These are phyloP conservation scores for Sminthurinus aureus DNA, from an alignment of 2,888 invertebrate genomes.

Conservation along the genomic window DNA sequence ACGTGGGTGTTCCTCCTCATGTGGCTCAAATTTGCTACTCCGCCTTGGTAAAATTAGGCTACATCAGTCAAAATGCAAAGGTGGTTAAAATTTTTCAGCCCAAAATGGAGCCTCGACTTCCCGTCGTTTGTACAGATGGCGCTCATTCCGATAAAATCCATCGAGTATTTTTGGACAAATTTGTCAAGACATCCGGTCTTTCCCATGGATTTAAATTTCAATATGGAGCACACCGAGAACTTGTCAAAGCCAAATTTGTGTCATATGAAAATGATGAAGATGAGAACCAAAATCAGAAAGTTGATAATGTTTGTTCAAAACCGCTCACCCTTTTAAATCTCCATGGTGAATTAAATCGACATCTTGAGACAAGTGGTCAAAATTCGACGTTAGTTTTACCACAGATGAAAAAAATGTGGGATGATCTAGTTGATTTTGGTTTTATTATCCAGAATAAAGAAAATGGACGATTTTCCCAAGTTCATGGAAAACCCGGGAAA, in stretches of 20 bases:
- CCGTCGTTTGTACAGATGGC: not conserved
- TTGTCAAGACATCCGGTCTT: not conserved
- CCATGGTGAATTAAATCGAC: not conserved
- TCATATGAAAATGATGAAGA: too few relatives aligned
- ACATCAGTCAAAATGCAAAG: not conserved
- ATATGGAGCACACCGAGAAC: conserved; percentile 42
- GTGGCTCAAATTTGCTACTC: not conserved
- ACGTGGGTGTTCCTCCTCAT: not conserved
- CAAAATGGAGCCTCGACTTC: not conserved
- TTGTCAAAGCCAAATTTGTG: conserved; percentile 40
- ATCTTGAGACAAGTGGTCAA: too few relatives aligned
- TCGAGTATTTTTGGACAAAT: not conserved
- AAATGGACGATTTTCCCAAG: too few relatives aligned
- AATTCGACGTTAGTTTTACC: too few relatives aligned
- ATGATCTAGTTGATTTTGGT: too few relatives aligned
- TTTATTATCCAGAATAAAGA: too few relatives aligned
- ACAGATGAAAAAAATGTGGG: too few relatives aligned
- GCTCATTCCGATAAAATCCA: not conserved
- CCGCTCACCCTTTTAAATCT: not conserved
- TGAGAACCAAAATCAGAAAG: too few relatives aligned
- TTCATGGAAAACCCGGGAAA: too few relatives aligned
- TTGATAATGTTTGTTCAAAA: too few relatives aligned
- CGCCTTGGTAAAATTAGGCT: not conserved
- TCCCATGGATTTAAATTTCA: not conserved
- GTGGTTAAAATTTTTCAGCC: not conserved